Percentiles rank a stretch among this genome's conserved stretches.
Conservation (phyloP, 2,888 invertebrate genomes). For the Adineta ricciae region DNA sequence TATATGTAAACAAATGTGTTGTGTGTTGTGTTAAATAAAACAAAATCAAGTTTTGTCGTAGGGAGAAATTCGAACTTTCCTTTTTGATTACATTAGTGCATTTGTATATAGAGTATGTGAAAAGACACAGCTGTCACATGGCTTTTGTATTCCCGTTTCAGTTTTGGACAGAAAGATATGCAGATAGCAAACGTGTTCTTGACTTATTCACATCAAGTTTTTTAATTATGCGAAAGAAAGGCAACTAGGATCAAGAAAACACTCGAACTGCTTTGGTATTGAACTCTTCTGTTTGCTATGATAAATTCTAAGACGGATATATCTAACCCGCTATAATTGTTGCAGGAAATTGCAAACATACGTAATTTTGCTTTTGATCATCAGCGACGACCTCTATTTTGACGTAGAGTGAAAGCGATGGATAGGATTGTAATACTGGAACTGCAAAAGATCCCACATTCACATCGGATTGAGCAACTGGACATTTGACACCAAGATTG, state of each 20-base stretch:
- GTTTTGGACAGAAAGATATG: no score
- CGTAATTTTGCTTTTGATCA: not conserved
- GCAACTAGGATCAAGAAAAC: no score
- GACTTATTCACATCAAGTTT: not conserved
- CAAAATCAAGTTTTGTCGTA: no score
- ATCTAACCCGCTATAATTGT: not conserved
- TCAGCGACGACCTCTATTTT: not conserved
- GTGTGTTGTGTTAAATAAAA: not conserved
- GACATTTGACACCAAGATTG: slow-evolving; percentile 21
- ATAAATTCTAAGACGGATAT: not conserved
- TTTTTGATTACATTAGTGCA: no score
- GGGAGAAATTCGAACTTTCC: no score
- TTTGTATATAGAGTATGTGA: no score
- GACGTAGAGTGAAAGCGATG: not conserved
- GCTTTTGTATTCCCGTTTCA: no score
- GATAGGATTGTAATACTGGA: slow-evolving; percentile 23
- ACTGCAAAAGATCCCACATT: not conserved
- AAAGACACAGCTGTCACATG: no score
- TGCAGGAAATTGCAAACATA: slow-evolving; percentile 4
- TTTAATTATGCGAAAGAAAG: no score
- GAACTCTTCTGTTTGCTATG: not conserved
- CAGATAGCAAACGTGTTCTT: no score
- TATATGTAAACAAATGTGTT: not conserved
- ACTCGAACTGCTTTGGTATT: no score
- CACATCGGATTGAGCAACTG: not conserved